Evolutionary conservation across 2,797 vertebrate species (phyloP), one percentile per base, ranked within the genome.

Genomic region (Erpetoichthys calabaricus): DNA sequence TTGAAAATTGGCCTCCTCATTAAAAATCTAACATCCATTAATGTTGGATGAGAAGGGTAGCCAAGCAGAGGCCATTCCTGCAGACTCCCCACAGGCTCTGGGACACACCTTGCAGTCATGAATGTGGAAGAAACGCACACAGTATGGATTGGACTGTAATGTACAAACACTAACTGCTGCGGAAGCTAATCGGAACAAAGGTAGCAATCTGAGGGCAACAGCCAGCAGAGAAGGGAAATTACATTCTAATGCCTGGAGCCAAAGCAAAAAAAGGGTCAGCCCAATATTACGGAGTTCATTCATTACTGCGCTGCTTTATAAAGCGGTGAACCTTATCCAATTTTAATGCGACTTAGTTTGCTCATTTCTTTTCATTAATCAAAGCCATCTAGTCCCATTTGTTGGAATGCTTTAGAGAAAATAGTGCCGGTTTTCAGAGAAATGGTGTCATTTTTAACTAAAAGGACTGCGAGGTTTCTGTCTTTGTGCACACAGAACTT

Each of bases 11-110:
- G 75, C 70, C 72, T 80, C 72, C 70, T 77, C 70, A 80, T 88
- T 88, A 80, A 85, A 88, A 80, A 81, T 83, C 69, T 81, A 85
- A 70, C 68, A 72, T 60, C 67, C 71, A 82, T 86, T 84, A 86
- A 89, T 87, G 84, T 84, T 86, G 76, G 75, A 83, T 87, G 80
- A 86, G 72, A 75, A 71, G 77, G 72, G 75, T 47, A 49, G 59
- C 4, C 68, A 60, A 68, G 61, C 71, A 58, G 57, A 69, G 51
- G 63, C 64, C 44, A 10, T 66, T 62, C 57, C 56, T 59, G 58
- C 52, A 58, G 59, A 55, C 47, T 54, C 73, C 44, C 9, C 42
- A 45, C 57, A 61, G 67, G 60, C 68, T 53, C 53, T 42, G 44
- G 68, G 63, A 72, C 74, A 10, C 41, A 47, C 8, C 57, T 51